These are phyloP conservation scores for Epinephelus coioides DNA, from an alignment of 2,797 vertebrate genomes.

Conservation along the genomic window DNA sequence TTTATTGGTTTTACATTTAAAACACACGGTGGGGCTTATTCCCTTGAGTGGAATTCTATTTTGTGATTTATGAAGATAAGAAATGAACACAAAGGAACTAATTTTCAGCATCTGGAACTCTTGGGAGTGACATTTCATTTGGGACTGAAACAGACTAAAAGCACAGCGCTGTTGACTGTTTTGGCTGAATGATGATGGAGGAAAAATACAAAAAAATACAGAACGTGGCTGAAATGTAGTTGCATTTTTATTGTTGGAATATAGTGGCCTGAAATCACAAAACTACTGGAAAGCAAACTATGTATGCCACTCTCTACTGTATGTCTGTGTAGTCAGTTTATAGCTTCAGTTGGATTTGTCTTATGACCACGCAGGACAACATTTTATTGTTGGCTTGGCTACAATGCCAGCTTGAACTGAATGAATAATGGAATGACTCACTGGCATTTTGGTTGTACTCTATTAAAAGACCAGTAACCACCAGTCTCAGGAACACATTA, in stretches of 20 bases:
- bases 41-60: slow-evolving; percentile 58
- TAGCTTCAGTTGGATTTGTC: slow-evolving; percentile 10
- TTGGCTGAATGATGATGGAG: slow-evolving; percentile 48
- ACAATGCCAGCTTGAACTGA: background rate
- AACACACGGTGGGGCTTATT: slow-evolving; percentile 36
- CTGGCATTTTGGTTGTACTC: slow-evolving; percentile 20
- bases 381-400: background rate
- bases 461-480: slow-evolving; percentile 19
- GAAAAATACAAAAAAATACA: slow-evolving; percentile 17
- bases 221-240: background rate
- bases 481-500: slow-evolving; percentile 7
- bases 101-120: slow-evolving; percentile 62
- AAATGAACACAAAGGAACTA: slow-evolving; percentile 58
- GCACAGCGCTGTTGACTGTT: slow-evolving; percentile 30
- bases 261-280: slow-evolving; percentile 15
- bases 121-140: slow-evolving; percentile 59
- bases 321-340: background rate
- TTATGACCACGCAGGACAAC: background rate
- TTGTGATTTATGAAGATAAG: slow-evolving; percentile 65
- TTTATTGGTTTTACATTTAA: slow-evolving; percentile 75
- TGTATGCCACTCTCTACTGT: too few relatives aligned
- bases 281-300: background rate
- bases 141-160: slow-evolving; percentile 55
- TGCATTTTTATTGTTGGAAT: slow-evolving; percentile 21
- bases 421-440: slow-evolving; percentile 30